Base-by-base conservation (phyloP, 1,140 invertebrate species). In the Maconellicoccus hirsutus region DNA sequence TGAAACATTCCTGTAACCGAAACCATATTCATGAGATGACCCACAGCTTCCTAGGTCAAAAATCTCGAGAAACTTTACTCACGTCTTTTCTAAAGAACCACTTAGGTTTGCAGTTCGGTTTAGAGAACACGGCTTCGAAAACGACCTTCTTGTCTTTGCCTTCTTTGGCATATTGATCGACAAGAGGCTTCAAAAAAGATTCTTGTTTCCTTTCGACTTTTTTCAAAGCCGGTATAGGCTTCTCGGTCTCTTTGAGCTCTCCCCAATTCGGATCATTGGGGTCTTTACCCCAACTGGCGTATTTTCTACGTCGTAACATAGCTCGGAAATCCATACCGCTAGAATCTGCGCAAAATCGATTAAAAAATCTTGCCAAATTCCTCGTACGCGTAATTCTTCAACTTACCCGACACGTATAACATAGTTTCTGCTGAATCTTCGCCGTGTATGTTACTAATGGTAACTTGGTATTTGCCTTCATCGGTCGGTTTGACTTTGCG, bases 261-360 rank as follows among this genome's bases (percentile, higher is more conserved):
- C 92, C 93, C 86, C 91, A 95, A 79, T 96, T 91, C 29, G 89
- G 88, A 75, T 95, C 93, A 63, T 89, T 88, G 73, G 96, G 89
- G 72, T 96, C 89, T 79, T 88, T 87, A 71, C 83, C 90, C 91
- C 93, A 96, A 85, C 96, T 94, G 76, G 91, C 90, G 77, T 95
- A 94, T 81, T 96, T 96, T 78, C 94, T 89, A 81, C 96, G 96
- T 80, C 98, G 98, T 72, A 99, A 84, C 89, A 98, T 92, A 73
- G 94, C 87, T 82, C 97, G 88, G 89, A 98, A 99, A 82, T 99
- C 97, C 90, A 98, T 94, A 76, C 93, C 94, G 81, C 91, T 93
- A 73, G 94, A 87, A 86, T 94, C 92, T 94, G 75, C 70, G 79
- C 74, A n/a, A n/a, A n/a, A n/a, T n/a, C 29, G 29, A 33, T 6